A percentile compares a stretch with the other conserved stretches of the same genome.
Conservation (phyloP, 2,797 vertebrate genomes). For the Halcyon badia region DNA sequence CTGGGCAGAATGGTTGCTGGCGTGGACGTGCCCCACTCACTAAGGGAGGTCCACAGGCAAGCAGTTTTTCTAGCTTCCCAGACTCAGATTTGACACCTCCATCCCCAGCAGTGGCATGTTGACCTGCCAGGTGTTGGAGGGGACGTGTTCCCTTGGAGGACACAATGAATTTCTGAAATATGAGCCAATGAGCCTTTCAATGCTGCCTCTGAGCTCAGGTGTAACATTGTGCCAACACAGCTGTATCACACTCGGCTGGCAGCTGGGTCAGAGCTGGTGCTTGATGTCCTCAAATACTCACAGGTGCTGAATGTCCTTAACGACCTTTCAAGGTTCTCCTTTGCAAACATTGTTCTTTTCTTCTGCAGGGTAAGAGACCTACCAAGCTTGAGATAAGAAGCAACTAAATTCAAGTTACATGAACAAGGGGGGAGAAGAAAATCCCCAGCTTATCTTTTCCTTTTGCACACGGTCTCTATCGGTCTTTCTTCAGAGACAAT, state of each 20-base stretch:
- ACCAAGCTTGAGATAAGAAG: not conserved
- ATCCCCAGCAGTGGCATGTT: not conserved
- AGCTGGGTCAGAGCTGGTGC: not conserved
- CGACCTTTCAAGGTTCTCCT: not conserved
- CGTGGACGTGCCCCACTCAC: rapidly evolving
- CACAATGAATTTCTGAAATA: not conserved
- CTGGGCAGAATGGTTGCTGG: not conserved
- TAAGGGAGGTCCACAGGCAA: rapidly evolving
- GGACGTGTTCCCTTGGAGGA: not conserved
- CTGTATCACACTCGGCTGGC: rapidly evolving
- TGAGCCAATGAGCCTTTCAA: not conserved
- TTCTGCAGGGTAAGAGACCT: not conserved
- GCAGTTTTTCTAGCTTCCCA: not conserved
- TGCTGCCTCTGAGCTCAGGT: not conserved
- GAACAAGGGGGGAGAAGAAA: not conserved
- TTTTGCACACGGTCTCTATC: not conserved
- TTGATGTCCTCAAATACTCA: not conserved
- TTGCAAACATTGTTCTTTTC: not conserved
- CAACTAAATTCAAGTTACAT: not conserved
- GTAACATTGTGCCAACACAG: not conserved
- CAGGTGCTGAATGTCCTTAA: not conserved
- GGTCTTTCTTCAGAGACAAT: not conserved
- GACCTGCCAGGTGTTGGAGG: not conserved
- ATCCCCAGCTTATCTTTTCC: not conserved
- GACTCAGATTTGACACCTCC: not conserved